phyloP scores from a whole-genome alignment of 2,113 vertebrate genomes.

The Spheniscus mendiculus region DNA sequence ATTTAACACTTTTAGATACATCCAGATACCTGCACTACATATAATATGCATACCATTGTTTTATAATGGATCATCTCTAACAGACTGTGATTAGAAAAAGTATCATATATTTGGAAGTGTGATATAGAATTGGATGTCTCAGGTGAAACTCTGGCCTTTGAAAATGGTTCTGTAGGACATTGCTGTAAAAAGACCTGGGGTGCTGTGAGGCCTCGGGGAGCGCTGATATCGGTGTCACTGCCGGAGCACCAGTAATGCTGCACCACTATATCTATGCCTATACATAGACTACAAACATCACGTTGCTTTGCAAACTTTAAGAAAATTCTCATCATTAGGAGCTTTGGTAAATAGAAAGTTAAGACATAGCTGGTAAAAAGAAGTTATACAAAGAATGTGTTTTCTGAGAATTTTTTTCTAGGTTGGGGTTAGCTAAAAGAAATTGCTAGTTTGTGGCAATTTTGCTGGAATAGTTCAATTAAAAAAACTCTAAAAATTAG shows the following conservation, averaged over 20 bases:
- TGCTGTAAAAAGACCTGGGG: not conserved
- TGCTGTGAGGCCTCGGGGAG: not conserved
- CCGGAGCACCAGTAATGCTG: not conserved
- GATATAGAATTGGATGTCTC: not conserved
- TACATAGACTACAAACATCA: not conserved
- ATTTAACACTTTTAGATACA: not conserved
- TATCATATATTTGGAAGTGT: not conserved
- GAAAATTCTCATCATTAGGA: not conserved
- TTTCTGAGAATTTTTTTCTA: not conserved
- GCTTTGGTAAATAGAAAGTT: not conserved
- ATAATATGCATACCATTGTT: not conserved
- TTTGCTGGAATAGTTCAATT: not conserved
- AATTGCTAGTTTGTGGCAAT: not conserved
- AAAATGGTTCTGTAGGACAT: not conserved
- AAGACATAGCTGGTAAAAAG: not conserved
- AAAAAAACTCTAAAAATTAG: not conserved
- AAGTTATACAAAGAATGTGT: not conserved
- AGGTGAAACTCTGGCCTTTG: not conserved
- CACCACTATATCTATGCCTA: not conserved
- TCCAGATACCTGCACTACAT: not conserved
- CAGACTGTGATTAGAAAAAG: not conserved
- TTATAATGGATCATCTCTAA: not conserved
- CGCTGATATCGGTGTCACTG: not conserved
- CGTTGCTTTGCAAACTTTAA: not conserved
- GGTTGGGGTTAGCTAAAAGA: not conserved